Base-by-base conservation (phyloP, 1,140 invertebrate genomes). In the Drosophila saltans region DNA sequence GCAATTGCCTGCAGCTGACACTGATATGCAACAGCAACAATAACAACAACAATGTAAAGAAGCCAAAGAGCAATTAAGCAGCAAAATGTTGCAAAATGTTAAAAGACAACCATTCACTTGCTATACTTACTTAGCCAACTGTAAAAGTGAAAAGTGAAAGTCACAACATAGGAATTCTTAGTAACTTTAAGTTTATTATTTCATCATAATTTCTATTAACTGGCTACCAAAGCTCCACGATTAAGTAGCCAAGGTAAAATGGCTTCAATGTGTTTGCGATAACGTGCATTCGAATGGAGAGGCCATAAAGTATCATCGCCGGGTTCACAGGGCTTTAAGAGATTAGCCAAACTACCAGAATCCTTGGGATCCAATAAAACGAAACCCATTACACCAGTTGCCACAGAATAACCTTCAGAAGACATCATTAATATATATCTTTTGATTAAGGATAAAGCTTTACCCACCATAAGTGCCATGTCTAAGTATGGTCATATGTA, bases 161-260 rank as follows among this genome's bases (percentile, higher is more conserved):
- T 16, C 45, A 48, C 7, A 7, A 8, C 45, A 7, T 45, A 5
- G 33, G 2, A 36, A 36, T 36, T 6, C 33, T 36, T 36, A 48
- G 7, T 24, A 24, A 9, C 21, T 52, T 52, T 2, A 52, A 52
- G 45, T 26, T 52, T 52, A 26, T 52, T 52, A 26, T 52, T 10
- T 52, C 10, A 52, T 4, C 41, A 43, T n/a, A 43, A n/a, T 30
- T n/a, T 30, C 10, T 4, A 5, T 69, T 78, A 69, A 55, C 59
- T 62, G 10, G 41, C 10, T 26, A 45, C 70, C 28, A 72, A 61
- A 10, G 75, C 75, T 6, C 89, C 90, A 3, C 85, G 84, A 63
- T 91, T 88, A 5, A 76, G 57, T 7, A 91, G 56, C 90, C 90
- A 91, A 8, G 89, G 85, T n/a, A 91, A 56, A 26, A 91, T 61